Percentiles rank a stretch among this genome's conserved stretches.
Conservation (phyloP, 2,797 vertebrate species). For the Alfaro cultratus region DNA sequence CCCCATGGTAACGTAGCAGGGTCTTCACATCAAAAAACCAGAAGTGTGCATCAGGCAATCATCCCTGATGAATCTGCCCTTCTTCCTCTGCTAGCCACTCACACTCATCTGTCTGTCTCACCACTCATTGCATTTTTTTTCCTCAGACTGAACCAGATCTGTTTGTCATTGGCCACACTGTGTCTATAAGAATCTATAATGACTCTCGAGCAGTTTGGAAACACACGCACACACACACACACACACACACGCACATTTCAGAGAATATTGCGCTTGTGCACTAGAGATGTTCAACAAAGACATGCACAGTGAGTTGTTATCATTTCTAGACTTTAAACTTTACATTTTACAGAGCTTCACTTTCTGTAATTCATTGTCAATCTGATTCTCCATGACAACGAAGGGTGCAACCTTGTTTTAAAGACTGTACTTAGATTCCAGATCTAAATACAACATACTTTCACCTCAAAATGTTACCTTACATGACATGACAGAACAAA, state of each 20-base stretch:
- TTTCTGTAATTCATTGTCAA: slow-evolving; percentile 36
- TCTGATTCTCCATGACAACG: not conserved
- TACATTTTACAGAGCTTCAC: slow-evolving; percentile 15
- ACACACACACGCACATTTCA: slow-evolving; percentile 1
- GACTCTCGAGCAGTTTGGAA: slow-evolving; percentile 66
- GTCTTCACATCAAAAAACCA: slow-evolving; percentile 76
- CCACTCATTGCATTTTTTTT: slow-evolving; percentile 66
- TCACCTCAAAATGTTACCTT: not conserved
- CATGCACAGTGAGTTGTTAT: slow-evolving; percentile 1
- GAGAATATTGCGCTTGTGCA: slow-evolving; percentile 25
- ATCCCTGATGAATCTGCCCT: slow-evolving; percentile 81
- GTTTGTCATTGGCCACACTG: slow-evolving; percentile 59
- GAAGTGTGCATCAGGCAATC: slow-evolving; percentile 78
- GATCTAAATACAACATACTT: not conserved
- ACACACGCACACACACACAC: slow-evolving; percentile 16
- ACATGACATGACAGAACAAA: not conserved
- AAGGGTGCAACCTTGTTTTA: not conserved
- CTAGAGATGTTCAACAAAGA: slow-evolving; percentile 3
- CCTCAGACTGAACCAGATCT: slow-evolving; percentile 65
- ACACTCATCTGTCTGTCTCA: slow-evolving; percentile 73
- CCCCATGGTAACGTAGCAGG: slow-evolving; percentile 77
- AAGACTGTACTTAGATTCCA: slow-evolving; percentile 38
- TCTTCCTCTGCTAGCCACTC: slow-evolving; percentile 76
- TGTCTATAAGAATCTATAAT: slow-evolving; percentile 69
- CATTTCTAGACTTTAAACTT: not conserved